Evolutionary conservation across 2,797 vertebrate genomes (phyloP), one percentile per base, ranked within the genome.

Genomic region (Heterohyrax brucei): DNA sequence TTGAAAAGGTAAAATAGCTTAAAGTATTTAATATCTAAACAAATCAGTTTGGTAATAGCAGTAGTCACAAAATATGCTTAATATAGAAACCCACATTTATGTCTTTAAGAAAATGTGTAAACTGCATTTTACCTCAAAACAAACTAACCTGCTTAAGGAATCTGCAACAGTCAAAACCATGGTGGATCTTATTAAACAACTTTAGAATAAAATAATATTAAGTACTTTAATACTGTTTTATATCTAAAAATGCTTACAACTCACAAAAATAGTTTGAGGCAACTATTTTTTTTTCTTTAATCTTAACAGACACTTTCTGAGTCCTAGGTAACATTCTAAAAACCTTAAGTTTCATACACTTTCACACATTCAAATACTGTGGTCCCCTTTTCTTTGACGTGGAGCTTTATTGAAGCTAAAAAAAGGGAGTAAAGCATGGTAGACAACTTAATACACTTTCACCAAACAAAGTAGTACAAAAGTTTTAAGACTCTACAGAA

Each of bases 401-500:
- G 7, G 80, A 95, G 86, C 95, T 98, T 96, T 95, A 95, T 64
- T 96, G 59, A 94, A 85, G 26, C 95, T 95, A 91, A 21, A 10
- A 33, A 93, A 98, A 97, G 39, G 39, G 39, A 39, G 98, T 95
- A 98, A 98, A 98, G 95, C 93, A 96, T 72, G 95, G 96, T 98
- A 98, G 97, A 98, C 97, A 98, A 98, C 10, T 97, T 97, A 98
- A 95, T 95, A 98, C 94, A 97, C 96, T 93, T 97, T 97, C 98
- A 98, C 97, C 98, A 98, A 98, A 98, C 5, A 96, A 96, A 96
- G 97, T 97, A 98, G 98, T 98, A 98, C 97, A 98, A 99, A 99
- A 98, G 53, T 30, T 24, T 98, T 85, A 96, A 96, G 97, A 95
- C 96, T 98, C 97, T 97, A 98, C 66, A 93, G 97, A 98, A 98